Conservation (phyloP, 2,888 invertebrate genomes). For the Atethmia centrago region DNA sequence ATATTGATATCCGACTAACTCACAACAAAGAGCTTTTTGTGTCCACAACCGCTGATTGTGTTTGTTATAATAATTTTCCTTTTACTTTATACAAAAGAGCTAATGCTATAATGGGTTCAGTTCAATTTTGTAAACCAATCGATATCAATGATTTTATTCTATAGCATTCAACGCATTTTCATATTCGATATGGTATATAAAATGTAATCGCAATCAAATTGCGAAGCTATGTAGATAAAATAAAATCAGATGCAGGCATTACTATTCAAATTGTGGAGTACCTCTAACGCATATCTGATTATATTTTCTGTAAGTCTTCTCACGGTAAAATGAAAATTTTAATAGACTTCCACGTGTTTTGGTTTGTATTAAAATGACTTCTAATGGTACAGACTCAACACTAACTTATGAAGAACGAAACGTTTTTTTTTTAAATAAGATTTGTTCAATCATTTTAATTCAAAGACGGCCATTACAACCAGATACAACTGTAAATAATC, state of each 20-base stretch:
- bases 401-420: neutral
- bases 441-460: slow-evolving; percentile 32
- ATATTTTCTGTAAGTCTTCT: slow-evolving; percentile 30
- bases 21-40: slow-evolving; percentile 80
- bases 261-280: slow-evolving; percentile 33
- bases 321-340: slow-evolving; percentile 18
- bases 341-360: neutral
- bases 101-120: slow-evolving; percentile 64
- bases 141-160: slow-evolving; percentile 57
- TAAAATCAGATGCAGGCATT: slow-evolving; percentile 52
- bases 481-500: slow-evolving; percentile 34
- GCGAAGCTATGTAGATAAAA: slow-evolving; percentile 40
- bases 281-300: slow-evolving; percentile 16
- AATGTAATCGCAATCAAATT: slow-evolving; percentile 48
- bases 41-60: slow-evolving; percentile 66
- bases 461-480: slow-evolving; percentile 10
- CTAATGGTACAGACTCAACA: slow-evolving; percentile 3
- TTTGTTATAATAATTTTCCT: slow-evolving; percentile 65
- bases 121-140: slow-evolving; percentile 68
- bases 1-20: slow-evolving; percentile 76
- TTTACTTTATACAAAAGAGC: slow-evolving; percentile 68
- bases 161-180: slow-evolving; percentile 51
- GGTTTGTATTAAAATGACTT: neutral
- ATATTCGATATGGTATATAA: slow-evolving; percentile 56
- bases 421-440: slow-evolving; percentile 25